Percentiles rank a stretch among this genome's conserved stretches.
phyloP scores from a whole-genome alignment of 53 echinoderm and acorn worm species.

The Paracentrotus lividus region DNA sequence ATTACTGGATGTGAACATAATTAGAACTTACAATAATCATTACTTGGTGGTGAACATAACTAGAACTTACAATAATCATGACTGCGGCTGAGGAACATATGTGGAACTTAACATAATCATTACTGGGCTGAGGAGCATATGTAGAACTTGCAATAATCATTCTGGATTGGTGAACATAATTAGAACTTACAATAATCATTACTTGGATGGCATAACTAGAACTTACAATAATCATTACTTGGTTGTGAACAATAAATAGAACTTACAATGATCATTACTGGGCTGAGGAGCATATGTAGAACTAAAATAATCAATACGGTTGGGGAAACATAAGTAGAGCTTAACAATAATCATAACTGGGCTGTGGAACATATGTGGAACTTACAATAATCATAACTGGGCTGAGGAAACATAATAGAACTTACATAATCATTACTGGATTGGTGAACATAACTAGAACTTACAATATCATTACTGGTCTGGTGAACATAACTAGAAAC shows the following conservation, averaged over 20 bases:
- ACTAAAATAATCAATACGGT: not conserved
- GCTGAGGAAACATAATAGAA: too few relatives aligned
- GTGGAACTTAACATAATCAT: constrained; percentile 50
- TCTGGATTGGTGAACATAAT: not conserved
- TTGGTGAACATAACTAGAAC: too few relatives aligned
- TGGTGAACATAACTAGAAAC: too few relatives aligned
- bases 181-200: not conserved
- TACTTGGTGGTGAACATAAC: not conserved
- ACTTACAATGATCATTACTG: constrained; percentile 81
- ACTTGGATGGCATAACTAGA: not conserved
- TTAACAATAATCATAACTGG: not conserved
- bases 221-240: not conserved
- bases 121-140: not conserved
- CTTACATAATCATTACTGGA: too few relatives aligned
- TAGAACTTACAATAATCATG: not conserved
- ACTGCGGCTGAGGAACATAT: not conserved
- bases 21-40: not conserved
- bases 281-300: not conserved
- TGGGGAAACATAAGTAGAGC: not conserved
- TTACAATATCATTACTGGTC: too few relatives aligned
- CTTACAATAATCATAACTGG: too few relatives aligned
- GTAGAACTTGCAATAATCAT: not conserved
- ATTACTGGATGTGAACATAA: not conserved
- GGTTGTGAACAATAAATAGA: not conserved
- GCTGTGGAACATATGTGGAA: not conserved